Percentiles rank a stretch among this genome's conserved stretches.
Conservation (phyloP, 2,888 invertebrate genomes). For the Aphelenchoides bicaudatus region DNA sequence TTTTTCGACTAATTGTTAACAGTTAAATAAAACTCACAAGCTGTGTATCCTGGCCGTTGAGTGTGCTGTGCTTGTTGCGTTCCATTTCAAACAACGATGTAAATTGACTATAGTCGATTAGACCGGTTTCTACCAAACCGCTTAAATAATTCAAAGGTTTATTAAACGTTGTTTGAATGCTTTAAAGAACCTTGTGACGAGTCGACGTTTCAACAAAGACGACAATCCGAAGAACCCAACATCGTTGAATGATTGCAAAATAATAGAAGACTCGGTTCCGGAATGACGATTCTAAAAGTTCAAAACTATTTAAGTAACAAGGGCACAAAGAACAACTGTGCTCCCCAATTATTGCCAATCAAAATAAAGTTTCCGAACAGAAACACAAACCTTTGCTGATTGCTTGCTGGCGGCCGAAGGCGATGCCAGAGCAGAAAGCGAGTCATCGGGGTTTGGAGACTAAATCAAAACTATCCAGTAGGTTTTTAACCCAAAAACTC, state of each 20-base stretch:
- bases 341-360: neutral
- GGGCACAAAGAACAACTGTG: neutral
- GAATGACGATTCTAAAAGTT: neutral
- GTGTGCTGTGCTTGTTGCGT: no score
- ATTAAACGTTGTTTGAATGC: no score
- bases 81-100: conserved; percentile 8
- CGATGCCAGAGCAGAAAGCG: neutral
- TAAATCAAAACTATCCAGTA: no score
- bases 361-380: neutral
- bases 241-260: neutral
- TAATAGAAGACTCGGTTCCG: neutral
- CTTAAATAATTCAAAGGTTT: no score
- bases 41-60: no score
- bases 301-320: neutral
- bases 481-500: no score
- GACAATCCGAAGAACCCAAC: conserved; percentile 5
- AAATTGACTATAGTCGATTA: neutral
- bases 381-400: neutral
- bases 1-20: no score
- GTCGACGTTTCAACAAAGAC: conserved; percentile 9
- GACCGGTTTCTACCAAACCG: neutral
- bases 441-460: neutral
- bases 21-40: no score
- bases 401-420: no score
- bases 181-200: no score